Evolutionary conservation across 2,113 vertebrate genomes (phyloP).

Genomic region (Columba janthina): DNA sequence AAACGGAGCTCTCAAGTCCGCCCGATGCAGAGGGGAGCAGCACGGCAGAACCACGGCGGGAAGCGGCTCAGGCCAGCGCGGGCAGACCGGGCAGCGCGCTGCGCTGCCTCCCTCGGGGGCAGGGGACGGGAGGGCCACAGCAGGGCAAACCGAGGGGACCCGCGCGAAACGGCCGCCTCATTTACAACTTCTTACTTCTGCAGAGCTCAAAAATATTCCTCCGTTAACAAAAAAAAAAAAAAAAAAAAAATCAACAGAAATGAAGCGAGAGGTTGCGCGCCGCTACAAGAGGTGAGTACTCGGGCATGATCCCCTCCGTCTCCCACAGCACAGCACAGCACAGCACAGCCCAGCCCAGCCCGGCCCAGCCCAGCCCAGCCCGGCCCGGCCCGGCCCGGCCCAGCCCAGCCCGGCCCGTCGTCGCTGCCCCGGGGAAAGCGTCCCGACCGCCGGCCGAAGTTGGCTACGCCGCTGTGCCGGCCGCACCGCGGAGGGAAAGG

Average conservation of each 20-base stretch:
- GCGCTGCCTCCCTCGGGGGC: too few relatives aligned
- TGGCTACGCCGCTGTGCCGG: neutral
- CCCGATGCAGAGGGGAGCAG: neutral
- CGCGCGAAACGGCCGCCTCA: neutral
- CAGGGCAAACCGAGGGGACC: neutral
- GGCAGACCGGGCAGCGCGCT: accelerated
- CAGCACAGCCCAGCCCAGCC: too few relatives aligned
- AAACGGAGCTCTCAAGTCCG: neutral
- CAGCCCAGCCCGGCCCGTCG: neutral
- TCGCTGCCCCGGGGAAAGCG: neutral
- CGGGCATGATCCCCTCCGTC: too few relatives aligned
- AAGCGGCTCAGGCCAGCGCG: accelerated
- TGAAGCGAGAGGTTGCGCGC: neutral
- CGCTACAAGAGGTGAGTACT: neutral
- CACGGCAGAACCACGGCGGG: accelerated
- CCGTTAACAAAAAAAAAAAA: neutral
- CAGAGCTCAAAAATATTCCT: neutral
- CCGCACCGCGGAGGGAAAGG: too few relatives aligned
- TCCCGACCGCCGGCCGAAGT: neutral
- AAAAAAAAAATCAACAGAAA: neutral
- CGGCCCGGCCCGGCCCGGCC: neutral
- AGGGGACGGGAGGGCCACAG: neutral
- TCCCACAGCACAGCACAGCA: too few relatives aligned
- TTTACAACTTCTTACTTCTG: neutral
- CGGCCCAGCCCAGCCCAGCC: neutral